A percentile compares a stretch with the other conserved stretches of the same genome.
phyloP scores from a whole-genome alignment of 2,113 vertebrate species.

The Conger conger region DNA sequence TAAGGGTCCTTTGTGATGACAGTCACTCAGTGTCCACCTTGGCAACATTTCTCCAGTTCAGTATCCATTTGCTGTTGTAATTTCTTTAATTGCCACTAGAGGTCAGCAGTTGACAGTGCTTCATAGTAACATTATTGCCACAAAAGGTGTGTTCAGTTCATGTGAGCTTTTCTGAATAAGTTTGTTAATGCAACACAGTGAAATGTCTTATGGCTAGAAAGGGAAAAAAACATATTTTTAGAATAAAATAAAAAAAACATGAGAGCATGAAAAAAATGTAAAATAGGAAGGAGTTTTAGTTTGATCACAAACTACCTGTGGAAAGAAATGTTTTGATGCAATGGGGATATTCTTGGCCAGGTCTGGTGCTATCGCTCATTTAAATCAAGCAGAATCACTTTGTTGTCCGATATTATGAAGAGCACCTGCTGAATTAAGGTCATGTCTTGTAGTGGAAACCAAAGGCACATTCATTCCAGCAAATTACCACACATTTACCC shows the following conservation, averaged over 20 bases:
- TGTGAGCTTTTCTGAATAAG: background rate
- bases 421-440: too few species aligned
- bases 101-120: slow-evolving; percentile 11
- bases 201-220: background rate
- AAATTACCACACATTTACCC: background rate
- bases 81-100: background rate
- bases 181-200: background rate
- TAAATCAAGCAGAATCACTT: too few species aligned
- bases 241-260: too few species aligned
- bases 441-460: too few species aligned
- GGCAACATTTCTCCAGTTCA: background rate
- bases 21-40: background rate
- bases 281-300: background rate
- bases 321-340: background rate
- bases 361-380: too few species aligned
- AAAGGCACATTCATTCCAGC: background rate
- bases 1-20: background rate
- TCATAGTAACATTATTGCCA: background rate
- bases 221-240: too few species aligned
- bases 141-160: background rate
- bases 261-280: too few species aligned
- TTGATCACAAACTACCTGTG: background rate
- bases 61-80: background rate
- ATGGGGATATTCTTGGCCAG: too few species aligned
- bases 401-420: too few species aligned